Percentiles rank a stretch among this genome's conserved stretches.
These are phyloP conservation scores for Mus caroli DNA, from an alignment of 2,797 vertebrate genomes.

Conservation along the genomic window DNA sequence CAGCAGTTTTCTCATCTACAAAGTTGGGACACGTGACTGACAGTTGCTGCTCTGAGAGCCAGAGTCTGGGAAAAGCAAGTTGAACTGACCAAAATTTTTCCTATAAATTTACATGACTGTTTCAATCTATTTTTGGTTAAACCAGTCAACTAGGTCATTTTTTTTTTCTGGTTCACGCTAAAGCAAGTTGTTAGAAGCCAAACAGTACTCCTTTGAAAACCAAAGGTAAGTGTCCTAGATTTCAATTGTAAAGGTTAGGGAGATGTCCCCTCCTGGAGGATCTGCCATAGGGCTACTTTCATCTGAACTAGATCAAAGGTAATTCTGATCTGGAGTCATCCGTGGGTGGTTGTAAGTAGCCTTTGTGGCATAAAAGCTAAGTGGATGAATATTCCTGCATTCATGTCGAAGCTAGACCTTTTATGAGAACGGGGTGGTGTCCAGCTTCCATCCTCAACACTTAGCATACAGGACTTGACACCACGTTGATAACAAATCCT, in stretches of 20 bases:
- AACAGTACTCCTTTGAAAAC: constrained; percentile 52
- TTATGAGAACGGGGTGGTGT: neutral
- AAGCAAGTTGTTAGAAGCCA: constrained; percentile 74
- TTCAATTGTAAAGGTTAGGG: constrained; percentile 58
- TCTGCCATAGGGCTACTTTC: constrained; percentile 14
- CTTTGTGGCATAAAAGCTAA: neutral
- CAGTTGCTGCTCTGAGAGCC: neutral
- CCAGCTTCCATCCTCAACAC: neutral
- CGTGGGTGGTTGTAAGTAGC: neutral
- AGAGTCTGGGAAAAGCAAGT: constrained; percentile 52
- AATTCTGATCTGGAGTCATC: constrained; percentile 28
- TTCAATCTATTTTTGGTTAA: constrained; percentile 63
- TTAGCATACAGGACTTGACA: neutral
- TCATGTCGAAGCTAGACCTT: neutral
- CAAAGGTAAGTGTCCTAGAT: constrained; percentile 69
- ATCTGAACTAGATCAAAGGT: constrained; percentile 61
- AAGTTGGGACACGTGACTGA: neutral
- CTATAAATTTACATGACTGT: constrained; percentile 20
- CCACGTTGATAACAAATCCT: neutral
- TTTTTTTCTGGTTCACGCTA: constrained; percentile 33
- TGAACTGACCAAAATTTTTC: constrained; percentile 24
- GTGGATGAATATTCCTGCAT: neutral
- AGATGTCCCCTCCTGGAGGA: neutral
- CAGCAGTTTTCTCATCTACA: constrained; percentile 8
- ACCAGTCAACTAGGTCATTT: constrained; percentile 61